Evolutionary conservation across 2,113 vertebrate species (phyloP).

Genomic region (Poeciliopsis prolifica): DNA sequence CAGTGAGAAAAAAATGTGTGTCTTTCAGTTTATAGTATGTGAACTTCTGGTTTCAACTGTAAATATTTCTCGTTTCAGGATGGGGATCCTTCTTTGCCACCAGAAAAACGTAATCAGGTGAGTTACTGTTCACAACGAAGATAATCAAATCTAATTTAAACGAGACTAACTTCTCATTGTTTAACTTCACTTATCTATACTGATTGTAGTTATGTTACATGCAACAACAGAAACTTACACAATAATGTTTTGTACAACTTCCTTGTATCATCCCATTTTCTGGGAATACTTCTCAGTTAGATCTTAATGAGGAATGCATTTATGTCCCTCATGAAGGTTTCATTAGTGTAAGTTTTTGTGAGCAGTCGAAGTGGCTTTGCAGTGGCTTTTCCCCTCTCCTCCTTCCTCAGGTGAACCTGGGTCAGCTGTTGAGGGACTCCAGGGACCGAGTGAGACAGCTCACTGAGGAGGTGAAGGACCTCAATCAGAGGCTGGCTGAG

Average conservation of each 20-base stretch:
- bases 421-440: slow-evolving; percentile 89
- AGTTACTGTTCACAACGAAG: slow-evolving; percentile 25
- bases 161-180: too few relatives aligned
- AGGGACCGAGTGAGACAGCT: slow-evolving; percentile 88
- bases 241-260: background rate
- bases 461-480: slow-evolving; percentile 91
- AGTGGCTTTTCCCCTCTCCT: background rate
- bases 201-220: background rate
- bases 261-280: background rate
- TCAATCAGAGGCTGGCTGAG: slow-evolving; percentile 91
- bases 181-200: background rate
- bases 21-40: too few relatives aligned
- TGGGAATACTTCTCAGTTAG: background rate
- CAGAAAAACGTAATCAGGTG: slow-evolving; percentile 98
- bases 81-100: slow-evolving; percentile 92
- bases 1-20: too few relatives aligned
- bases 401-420: slow-evolving; percentile 87
- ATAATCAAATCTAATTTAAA: background rate
- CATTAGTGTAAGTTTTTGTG: background rate
- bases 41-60: background rate
- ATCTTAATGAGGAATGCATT: background rate
- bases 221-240: background rate
- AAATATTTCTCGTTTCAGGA: slow-evolving; percentile 77
- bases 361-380: background rate
- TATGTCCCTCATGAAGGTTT: background rate